Evolutionary conservation across 2,113 vertebrate species (phyloP), one percentile per base, ranked within the genome.

Genomic region (Ifrita kowaldi): DNA sequence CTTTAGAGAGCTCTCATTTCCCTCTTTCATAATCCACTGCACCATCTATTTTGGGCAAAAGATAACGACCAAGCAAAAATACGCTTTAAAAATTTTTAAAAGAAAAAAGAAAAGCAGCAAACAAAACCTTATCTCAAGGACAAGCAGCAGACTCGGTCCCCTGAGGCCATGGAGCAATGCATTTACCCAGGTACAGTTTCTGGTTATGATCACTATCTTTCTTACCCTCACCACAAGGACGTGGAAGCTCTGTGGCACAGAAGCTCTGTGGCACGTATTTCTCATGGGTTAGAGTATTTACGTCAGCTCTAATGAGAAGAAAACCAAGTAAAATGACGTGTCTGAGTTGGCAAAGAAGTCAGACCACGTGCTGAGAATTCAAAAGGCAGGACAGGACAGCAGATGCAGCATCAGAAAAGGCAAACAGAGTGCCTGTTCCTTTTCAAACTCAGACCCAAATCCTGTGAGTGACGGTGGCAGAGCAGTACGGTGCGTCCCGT

Each of bases 141-240:
- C 55, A 63, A 93, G 60, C 27, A 89, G 71, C 49, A 89, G 83
- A 59, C 42, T 90, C 3, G 1, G 64, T 83, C 68, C 52, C 60
- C 87, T 41, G 71, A 90, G 87, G 90, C 60, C 77, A 63, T 4
- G 49, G 76, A 82, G 90, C 93, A 83, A 73, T 22, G 56, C 41
- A 0, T 37, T 81, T 87, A 74, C 74, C 67, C 74, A 85, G 93
- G 83, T 85, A 84, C 83, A 76, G 73, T 96, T 96, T 90, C 91
- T 95, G 76, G 81, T 82, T 94, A 90, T 18, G 94, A 97, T 97
- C 60, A 32, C 84, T 94, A 97, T 97, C 97, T 96, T 89, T 85
- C 71, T 82, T 89, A 53, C n/a, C 41, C 75, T 80, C 53, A 44
- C 86, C 26, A 3, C 44, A 56, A 73, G 88, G 86, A 89, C 5